A percentile compares a stretch with the other conserved stretches of the same genome.
Conservation (phyloP, 35 echinoderm and acorn worm genomes). For the Lytechinus variegatus region DNA sequence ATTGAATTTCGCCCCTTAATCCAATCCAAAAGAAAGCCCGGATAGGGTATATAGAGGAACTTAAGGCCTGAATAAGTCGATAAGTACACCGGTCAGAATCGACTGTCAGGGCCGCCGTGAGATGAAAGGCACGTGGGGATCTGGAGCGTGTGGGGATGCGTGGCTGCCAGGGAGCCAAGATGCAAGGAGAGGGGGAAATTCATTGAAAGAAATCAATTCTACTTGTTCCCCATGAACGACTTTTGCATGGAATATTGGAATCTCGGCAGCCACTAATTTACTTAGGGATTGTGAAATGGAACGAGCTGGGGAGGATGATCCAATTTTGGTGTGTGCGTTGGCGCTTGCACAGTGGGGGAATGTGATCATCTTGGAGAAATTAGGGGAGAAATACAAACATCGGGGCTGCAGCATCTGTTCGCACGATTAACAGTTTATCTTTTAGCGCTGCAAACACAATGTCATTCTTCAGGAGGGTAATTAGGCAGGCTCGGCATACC, state of each 20-base stretch:
- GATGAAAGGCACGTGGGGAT: background rate
- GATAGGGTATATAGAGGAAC: background rate
- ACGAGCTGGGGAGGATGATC: background rate
- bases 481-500: background rate
- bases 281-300: background rate
- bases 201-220: conserved; percentile 25
- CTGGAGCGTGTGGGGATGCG: background rate
- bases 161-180: background rate
- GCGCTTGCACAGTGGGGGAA: conserved; percentile 6
- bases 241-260: conserved; percentile 20
- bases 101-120: background rate
- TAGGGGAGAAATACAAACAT: background rate
- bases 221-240: background rate
- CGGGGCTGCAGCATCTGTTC: background rate
- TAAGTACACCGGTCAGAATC: conserved; percentile 38
- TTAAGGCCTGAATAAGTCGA: conserved; percentile 36
- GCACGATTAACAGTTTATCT: conserved; percentile 14
- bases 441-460: conserved; percentile 30
- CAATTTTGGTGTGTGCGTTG: background rate
- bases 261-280: conserved; percentile 21
- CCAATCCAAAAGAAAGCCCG: background rate
- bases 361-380: background rate
- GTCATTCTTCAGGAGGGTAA: background rate
- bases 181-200: background rate
- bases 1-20: conserved; percentile 3